These are phyloP conservation scores for Lepidothrix coronata DNA, from an alignment of 2,113 vertebrate species.

Conservation along the genomic window DNA sequence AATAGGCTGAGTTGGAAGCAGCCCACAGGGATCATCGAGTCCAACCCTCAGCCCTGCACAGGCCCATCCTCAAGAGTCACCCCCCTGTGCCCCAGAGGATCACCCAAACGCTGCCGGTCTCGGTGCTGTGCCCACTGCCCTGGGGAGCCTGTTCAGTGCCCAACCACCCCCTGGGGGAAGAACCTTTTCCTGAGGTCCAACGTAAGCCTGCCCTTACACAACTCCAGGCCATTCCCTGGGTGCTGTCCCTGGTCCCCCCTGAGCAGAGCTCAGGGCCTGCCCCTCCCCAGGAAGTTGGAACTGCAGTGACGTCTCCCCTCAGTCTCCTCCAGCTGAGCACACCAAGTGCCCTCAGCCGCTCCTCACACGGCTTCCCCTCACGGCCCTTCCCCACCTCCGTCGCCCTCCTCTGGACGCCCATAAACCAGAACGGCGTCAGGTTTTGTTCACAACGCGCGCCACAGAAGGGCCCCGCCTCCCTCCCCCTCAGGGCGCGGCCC, in stretches of 20 bases:
- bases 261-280: background rate
- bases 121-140: background rate
- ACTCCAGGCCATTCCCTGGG: fast-evolving
- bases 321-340: background rate
- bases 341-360: background rate
- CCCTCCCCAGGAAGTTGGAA: background rate
- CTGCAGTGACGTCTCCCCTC: fast-evolving
- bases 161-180: background rate
- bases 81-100: fast-evolving
- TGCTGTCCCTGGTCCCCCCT: background rate
- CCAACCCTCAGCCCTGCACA: background rate
- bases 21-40: no score
- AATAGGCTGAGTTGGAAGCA: background rate
- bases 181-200: fast-evolving
- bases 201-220: fast-evolving
- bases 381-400: no score
- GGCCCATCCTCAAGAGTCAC: background rate
- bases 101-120: background rate
- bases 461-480: fast-evolving
- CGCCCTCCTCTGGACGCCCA: no score
- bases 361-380: background rate
- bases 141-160: background rate
- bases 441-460: no score
- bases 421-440: no score
- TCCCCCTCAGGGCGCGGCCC: fast-evolving